Conservation (phyloP, 1,140 invertebrate species). For the Drosophila subobscura region DNA sequence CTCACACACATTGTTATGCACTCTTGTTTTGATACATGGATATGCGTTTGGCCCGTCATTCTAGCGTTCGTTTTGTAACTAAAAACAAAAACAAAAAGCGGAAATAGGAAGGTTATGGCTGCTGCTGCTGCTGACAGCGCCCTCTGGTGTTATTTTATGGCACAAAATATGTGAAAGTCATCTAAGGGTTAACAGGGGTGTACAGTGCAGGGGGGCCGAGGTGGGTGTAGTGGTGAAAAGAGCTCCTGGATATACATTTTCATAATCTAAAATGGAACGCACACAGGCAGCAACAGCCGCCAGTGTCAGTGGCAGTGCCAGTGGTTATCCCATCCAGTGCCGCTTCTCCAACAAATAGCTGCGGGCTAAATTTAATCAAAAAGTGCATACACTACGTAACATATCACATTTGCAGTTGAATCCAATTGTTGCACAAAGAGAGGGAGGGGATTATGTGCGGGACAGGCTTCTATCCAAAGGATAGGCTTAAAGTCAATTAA, state of each 20-base stretch:
- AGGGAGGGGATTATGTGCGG: too few relatives aligned
- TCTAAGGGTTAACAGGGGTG: not conserved
- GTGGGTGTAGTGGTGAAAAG: not conserved
- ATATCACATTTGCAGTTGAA: constrained; percentile 20
- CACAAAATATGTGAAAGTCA: constrained; percentile 62
- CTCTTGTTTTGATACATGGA: constrained; percentile 5
- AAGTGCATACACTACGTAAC: constrained; percentile 32
- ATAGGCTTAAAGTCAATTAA: constrained; percentile 31
- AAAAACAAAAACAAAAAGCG: constrained; percentile 61
- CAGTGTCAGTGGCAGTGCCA: too few relatives aligned
- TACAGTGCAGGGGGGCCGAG: too few relatives aligned
- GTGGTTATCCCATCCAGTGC: constrained; percentile 11
- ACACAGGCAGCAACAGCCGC: not conserved
- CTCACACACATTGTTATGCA: constrained; percentile 5
- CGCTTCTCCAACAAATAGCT: constrained; percentile 30
- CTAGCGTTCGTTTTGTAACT: constrained; percentile 44
- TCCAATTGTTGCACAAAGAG: constrained; percentile 14
- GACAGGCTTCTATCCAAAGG: not conserved
- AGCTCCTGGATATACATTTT: constrained; percentile 38
- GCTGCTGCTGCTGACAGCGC: constrained; percentile 64
- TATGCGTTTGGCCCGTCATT: constrained; percentile 31
- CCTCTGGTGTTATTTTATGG: constrained; percentile 76
- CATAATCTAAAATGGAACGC: constrained; percentile 51
- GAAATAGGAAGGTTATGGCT: constrained; percentile 66
- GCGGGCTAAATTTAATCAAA: constrained; percentile 68